Evolutionary conservation across 1,140 invertebrate species (phyloP).

Genomic region (Procambarus clarkii): DNA sequence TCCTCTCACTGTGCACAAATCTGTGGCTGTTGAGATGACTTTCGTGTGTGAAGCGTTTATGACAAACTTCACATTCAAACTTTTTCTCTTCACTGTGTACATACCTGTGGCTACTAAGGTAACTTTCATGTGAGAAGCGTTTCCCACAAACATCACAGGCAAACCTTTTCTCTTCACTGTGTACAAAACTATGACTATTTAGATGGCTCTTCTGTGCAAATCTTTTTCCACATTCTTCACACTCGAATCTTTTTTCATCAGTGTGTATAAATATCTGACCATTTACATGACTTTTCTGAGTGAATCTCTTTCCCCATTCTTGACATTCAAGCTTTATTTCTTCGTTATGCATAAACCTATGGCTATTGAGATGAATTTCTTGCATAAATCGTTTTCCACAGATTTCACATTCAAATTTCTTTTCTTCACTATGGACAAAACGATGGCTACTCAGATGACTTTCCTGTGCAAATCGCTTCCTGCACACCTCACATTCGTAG

Average conservation of each 20-base stretch:
- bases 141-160: slow-evolving; percentile 50
- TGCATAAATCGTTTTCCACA: slow-evolving; percentile 93
- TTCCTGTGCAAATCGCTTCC: slow-evolving; percentile 43
- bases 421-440: slow-evolving; percentile 45
- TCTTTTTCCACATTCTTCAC: slow-evolving; percentile 86
- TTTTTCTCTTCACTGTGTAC: slow-evolving; percentile 63
- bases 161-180: slow-evolving; percentile 52
- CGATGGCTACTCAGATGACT: slow-evolving; percentile 54
- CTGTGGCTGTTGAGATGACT: slow-evolving; percentile 60
- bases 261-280: slow-evolving; percentile 81
- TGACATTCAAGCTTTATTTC: slow-evolving; percentile 79
- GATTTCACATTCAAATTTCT: slow-evolving; percentile 86
- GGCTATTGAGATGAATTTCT: slow-evolving; percentile 59
- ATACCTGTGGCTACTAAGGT: slow-evolving; percentile 51
- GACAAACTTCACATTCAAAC: slow-evolving; percentile 55
- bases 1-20: slow-evolving; percentile 38
- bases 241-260: slow-evolving; percentile 83
- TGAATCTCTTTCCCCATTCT: slow-evolving; percentile 83
- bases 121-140: slow-evolving; percentile 53
- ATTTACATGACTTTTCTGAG: slow-evolving; percentile 77
- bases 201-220: slow-evolving; percentile 85
- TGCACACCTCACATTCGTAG: slow-evolving; percentile 52
- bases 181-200: slow-evolving; percentile 71
- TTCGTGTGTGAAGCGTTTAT: slow-evolving; percentile 57
- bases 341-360: slow-evolving; percentile 81